These are phyloP conservation scores for Stomatorhinus ivindoensis DNA, from an alignment of 2,113 vertebrate genomes.

Conservation along the genomic window DNA sequence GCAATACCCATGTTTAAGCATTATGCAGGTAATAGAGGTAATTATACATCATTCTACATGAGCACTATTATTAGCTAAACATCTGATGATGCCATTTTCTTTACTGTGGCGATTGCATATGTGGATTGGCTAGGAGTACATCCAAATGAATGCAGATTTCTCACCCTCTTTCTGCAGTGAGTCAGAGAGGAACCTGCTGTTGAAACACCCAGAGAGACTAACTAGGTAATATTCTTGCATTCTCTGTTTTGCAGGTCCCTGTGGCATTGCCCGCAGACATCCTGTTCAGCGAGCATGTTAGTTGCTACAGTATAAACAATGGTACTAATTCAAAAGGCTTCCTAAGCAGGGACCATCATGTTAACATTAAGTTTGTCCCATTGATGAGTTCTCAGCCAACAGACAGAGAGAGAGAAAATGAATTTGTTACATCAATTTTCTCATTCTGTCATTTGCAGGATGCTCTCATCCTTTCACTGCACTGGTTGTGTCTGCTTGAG, in stretches of 20 bases:
- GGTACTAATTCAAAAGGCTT: not conserved
- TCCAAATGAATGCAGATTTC: not conserved
- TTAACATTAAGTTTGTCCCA: conserved; percentile 1
- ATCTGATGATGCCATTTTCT: not conserved
- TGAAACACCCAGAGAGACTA: not conserved
- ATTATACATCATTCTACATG: not conserved
- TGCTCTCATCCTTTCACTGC: conserved; percentile 13
- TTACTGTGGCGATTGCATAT: not conserved
- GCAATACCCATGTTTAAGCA: not conserved
- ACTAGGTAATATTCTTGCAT: conserved; percentile 1
- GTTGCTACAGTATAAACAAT: not conserved
- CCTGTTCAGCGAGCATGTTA: not conserved
- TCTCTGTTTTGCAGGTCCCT: not conserved
- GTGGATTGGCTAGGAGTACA: not conserved
- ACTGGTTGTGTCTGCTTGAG: conserved; percentile 15
- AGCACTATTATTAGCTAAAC: not conserved
- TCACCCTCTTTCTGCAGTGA: not conserved
- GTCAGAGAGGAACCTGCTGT: not conserved
- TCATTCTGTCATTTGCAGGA: conserved; percentile 21
- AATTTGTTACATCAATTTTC: conserved; percentile 9
- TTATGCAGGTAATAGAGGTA: not conserved
- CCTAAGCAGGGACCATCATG: not conserved
- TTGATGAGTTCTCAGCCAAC: conserved; percentile 4
- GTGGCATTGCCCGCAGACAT: conserved; percentile 11
- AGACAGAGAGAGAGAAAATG: not conserved